These are phyloP conservation scores for Helicolenus hilgendorfi DNA, from an alignment of 2,797 vertebrate genomes.

Conservation along the genomic window DNA sequence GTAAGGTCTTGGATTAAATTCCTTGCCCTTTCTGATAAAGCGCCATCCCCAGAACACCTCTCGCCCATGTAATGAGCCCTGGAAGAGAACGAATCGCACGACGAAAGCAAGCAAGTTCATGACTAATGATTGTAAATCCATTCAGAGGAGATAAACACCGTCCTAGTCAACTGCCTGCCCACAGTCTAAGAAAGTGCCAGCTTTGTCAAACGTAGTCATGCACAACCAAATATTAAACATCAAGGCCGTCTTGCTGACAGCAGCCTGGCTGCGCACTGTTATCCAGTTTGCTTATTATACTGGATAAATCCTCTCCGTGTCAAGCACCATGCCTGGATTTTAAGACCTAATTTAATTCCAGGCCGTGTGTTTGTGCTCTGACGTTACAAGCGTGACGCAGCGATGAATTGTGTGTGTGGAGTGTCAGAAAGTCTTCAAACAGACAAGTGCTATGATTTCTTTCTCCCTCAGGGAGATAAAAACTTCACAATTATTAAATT, in stretches of 20 bases:
- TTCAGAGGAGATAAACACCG: conserved; percentile 55
- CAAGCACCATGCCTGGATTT: conserved; percentile 78
- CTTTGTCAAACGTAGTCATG: conserved; percentile 81
- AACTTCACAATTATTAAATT: conserved; percentile 49
- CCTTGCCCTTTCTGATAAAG: conserved; percentile 30
- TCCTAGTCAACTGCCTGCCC: conserved; percentile 68
- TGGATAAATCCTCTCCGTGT: conserved; percentile 79
- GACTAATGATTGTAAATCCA: conserved; percentile 84
- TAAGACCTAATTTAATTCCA: conserved; percentile 86
- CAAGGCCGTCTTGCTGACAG: conserved; percentile 81
- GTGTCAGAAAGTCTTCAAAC: conserved; percentile 21
- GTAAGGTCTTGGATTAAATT: conserved; percentile 27
- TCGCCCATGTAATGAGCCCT: conserved; percentile 66
- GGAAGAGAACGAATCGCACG: conserved; percentile 69
- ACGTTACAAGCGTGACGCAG: conserved; percentile 17
- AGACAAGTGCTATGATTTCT: neutral
- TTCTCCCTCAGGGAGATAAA: neutral
- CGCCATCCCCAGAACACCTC: conserved; percentile 28
- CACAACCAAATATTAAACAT: conserved; percentile 80
- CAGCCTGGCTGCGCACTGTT: conserved; percentile 60
- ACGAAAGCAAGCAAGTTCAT: conserved; percentile 68
- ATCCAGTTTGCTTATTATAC: conserved; percentile 81
- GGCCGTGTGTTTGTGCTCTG: conserved; percentile 36
- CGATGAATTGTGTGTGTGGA: conserved; percentile 41
- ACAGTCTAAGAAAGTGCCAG: conserved; percentile 64